These are phyloP conservation scores for Rhabdomys pumilio DNA, from an alignment of 2,797 vertebrate genomes.

Conservation along the genomic window DNA sequence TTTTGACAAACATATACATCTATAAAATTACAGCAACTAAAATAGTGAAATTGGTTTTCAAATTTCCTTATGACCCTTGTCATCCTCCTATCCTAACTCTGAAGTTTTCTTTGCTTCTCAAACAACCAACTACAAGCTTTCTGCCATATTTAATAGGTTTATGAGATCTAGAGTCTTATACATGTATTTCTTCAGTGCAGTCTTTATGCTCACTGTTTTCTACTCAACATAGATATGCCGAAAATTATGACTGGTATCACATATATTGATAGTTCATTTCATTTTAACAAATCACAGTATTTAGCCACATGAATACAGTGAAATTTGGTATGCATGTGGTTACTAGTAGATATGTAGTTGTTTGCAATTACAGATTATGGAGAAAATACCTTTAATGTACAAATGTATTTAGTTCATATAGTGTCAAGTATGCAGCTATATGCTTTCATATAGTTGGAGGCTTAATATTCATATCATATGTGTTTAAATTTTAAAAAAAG, in stretches of 20 bases:
- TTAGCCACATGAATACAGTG: background rate
- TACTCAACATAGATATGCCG: background rate
- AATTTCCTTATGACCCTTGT: background rate
- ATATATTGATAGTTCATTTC: background rate
- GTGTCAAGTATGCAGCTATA: background rate
- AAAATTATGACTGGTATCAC: background rate
- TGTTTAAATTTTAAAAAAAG: background rate
- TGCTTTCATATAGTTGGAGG: background rate
- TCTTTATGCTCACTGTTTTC: background rate
- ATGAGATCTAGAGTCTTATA: background rate
- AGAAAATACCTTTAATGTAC: background rate
- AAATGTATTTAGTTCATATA: background rate
- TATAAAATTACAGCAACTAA: background rate
- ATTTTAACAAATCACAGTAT: background rate
- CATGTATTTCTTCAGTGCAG: background rate
- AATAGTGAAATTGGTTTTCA: background rate
- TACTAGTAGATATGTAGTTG: background rate
- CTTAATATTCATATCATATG: background rate
- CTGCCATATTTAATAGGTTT: background rate
- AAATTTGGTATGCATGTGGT: background rate
- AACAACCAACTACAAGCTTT: background rate
- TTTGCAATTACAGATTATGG: background rate
- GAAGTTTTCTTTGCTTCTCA: rapidly evolving
- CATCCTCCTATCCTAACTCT: background rate
- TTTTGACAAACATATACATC: background rate